phyloP scores from a whole-genome alignment of 2,888 invertebrate genomes.

The Tetropium fuscum region DNA sequence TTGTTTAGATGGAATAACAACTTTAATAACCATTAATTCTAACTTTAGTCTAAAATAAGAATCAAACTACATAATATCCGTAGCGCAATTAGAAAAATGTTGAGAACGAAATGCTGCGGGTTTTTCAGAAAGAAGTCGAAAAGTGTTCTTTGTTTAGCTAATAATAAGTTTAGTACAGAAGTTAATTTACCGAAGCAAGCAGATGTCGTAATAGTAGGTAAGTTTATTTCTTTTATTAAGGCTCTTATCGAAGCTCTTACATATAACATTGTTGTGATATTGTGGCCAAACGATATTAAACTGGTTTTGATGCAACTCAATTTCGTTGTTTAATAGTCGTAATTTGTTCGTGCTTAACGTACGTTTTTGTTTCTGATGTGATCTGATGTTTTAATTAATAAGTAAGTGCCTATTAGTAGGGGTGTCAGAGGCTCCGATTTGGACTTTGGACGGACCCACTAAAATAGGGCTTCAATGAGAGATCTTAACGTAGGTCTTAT shows the following conservation, averaged over 20 bases:
- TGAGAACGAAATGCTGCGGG: constrained; percentile 9
- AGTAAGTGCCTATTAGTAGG: no score
- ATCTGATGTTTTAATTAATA: no score
- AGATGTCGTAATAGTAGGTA: constrained; percentile 51
- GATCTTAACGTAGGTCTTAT: no score
- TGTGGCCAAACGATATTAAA: neutral
- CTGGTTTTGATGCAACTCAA: no score
- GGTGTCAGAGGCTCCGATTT: no score
- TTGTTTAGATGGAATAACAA: constrained; percentile 57
- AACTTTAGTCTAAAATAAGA: constrained; percentile 19
- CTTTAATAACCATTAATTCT: constrained; percentile 38
- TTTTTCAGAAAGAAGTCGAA: constrained; percentile 6
- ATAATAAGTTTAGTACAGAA: constrained; percentile 36
- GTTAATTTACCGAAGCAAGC: constrained; percentile 44
- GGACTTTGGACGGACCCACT: no score
- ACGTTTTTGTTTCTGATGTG: no score
- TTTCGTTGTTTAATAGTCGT: no score
- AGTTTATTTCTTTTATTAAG: constrained; percentile 16
- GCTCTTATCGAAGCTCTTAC: neutral
- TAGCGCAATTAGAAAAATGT: constrained; percentile 15
- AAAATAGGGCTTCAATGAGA: no score
- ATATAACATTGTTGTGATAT: no score
- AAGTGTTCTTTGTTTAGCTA: constrained; percentile 1
- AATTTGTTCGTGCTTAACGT: no score
- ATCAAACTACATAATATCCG: constrained; percentile 4